phyloP scores from a whole-genome alignment of 2,113 vertebrate species.

The Melanotaenia duboulayi region DNA sequence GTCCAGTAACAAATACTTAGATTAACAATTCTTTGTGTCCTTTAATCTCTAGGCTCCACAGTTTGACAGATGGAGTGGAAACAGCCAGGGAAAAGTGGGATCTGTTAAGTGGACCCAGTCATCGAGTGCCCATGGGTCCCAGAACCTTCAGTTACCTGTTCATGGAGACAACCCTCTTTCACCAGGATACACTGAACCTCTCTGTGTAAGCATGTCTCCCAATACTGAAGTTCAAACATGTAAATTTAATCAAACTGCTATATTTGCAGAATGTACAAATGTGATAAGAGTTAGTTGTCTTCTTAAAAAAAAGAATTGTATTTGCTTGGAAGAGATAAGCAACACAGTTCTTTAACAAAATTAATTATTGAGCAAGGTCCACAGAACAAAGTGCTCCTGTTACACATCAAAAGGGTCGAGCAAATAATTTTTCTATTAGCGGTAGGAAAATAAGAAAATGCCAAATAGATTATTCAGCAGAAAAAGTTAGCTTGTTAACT shows the following conservation, averaged over 20 bases:
- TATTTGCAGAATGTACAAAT: slow-evolving; percentile 26
- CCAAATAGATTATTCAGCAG: slow-evolving; percentile 20
- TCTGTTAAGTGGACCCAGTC: slow-evolving; percentile 56
- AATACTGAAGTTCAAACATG: background rate
- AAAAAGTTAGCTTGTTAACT: slow-evolving; percentile 21
- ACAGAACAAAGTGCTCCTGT: slow-evolving; percentile 43
- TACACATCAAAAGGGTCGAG: slow-evolving; percentile 25
- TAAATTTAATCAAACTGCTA: background rate
- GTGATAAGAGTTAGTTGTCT: background rate
- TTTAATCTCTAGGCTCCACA: slow-evolving; percentile 66
- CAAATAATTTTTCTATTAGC: slow-evolving; percentile 16
- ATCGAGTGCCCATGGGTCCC: slow-evolving; percentile 59
- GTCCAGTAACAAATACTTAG: background rate
- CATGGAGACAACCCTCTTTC: slow-evolving; percentile 74
- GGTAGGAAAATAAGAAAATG: background rate
- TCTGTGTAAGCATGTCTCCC: slow-evolving; percentile 83
- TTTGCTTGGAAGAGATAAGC: slow-evolving; percentile 67
- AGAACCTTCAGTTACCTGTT: slow-evolving; percentile 73
- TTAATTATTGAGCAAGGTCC: slow-evolving; percentile 75
- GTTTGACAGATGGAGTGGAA: slow-evolving; percentile 76
- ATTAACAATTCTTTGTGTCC: slow-evolving; percentile 8
- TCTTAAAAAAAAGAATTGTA: slow-evolving; percentile 5
- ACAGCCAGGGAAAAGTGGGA: slow-evolving; percentile 61
- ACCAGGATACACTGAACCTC: slow-evolving; percentile 83
- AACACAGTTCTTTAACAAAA: slow-evolving; percentile 39